A percentile compares a stretch with the other conserved stretches of the same genome.
phyloP scores from a whole-genome alignment of 2,888 invertebrate species.

The Aelia acuminata region DNA sequence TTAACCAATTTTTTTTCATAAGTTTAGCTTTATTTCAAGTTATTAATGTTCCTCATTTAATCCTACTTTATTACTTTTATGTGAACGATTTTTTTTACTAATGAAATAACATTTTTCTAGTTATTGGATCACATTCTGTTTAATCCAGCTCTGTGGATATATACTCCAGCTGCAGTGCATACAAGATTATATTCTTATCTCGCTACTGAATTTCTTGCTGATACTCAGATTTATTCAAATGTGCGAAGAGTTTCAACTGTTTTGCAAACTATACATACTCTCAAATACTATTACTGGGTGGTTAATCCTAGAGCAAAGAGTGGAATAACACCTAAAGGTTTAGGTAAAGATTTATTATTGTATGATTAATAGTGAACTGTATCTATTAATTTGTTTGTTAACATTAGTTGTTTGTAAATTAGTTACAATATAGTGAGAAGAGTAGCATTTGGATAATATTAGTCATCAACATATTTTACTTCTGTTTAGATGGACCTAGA shows the following conservation, averaged over 20 bases:
- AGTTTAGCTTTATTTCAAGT: neutral
- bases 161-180: constrained; percentile 96
- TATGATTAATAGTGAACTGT: neutral
- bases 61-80: neutral
- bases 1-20: neutral
- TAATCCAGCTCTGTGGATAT: constrained; percentile 99
- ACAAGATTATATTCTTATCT: constrained; percentile 96
- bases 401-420: constrained; percentile 4
- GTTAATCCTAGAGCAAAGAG: constrained; percentile 95
- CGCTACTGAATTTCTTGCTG: constrained; percentile 98
- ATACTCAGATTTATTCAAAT: constrained; percentile 97
- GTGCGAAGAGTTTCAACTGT: constrained; percentile 97
- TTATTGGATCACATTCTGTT: constrained; percentile 98
- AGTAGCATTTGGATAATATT: neutral
- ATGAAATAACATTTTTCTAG: constrained; percentile 81
- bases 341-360: constrained; percentile 77
- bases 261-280: constrained; percentile 96
- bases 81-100: neutral
- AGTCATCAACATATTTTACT: constrained; percentile 16
- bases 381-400: neutral
- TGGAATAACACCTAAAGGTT: constrained; percentile 94
- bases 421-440: neutral
- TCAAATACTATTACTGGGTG: constrained; percentile 99
- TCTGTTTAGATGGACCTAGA: constrained; percentile 86
- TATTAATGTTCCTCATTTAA: neutral